A percentile compares a stretch with the other conserved stretches of the same genome.
Evolutionary conservation across 2,113 vertebrate species (phyloP).

Genomic region (Emydocephalus ijimae): DNA sequence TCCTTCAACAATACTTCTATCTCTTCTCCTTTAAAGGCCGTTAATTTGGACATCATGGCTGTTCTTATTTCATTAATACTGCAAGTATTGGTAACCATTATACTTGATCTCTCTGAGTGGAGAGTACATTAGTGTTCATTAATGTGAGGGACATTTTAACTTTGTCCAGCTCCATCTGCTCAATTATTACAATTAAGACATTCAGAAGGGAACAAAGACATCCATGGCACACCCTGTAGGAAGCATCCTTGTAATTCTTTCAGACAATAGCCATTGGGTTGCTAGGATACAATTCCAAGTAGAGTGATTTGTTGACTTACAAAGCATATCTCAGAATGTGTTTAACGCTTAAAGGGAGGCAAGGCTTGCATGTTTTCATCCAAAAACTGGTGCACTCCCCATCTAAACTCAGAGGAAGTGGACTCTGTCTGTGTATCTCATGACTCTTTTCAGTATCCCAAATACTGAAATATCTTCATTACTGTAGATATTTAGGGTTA

Average conservation of each 20-base stretch:
- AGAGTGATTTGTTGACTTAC: background rate
- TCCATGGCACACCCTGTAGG: background rate
- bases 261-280: background rate
- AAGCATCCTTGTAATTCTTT: background rate
- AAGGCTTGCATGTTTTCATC: background rate
- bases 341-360: background rate
- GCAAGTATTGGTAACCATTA: background rate
- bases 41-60: background rate
- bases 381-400: background rate
- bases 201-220: background rate
- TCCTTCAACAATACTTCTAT: background rate
- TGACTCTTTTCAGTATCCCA: background rate
- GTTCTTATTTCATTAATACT: background rate
- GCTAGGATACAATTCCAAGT: background rate
- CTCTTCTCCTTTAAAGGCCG: background rate
- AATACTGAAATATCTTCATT: background rate
- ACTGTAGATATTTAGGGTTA: background rate
- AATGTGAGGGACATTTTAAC: background rate
- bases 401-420: background rate
- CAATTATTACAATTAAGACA: background rate
- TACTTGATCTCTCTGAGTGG: background rate
- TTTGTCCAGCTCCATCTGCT: background rate
- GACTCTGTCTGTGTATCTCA: background rate
- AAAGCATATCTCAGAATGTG: background rate
- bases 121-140: background rate